Evolutionary conservation across 2,888 invertebrate species (phyloP).

Genomic region (Tubulanus polymorphus): DNA sequence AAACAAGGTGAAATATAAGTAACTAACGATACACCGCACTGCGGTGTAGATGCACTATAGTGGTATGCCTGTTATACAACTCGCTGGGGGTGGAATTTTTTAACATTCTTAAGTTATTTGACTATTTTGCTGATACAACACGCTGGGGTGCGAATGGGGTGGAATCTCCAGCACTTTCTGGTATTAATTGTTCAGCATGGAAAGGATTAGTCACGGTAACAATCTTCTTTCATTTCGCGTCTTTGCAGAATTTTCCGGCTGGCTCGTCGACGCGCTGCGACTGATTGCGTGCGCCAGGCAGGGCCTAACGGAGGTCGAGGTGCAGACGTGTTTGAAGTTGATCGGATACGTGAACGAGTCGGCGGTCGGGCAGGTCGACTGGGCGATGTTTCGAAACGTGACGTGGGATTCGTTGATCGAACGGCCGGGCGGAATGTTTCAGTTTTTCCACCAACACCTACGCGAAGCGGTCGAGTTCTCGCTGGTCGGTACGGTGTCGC

Average conservation of each 20-base stretch:
- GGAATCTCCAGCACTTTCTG: too few species aligned
- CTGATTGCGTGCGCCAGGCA: constrained; percentile 42
- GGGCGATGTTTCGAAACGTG: constrained; percentile 38
- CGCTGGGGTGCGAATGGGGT: too few species aligned
- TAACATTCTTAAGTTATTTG: too few species aligned
- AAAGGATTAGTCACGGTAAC: too few species aligned
- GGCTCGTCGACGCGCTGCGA: constrained; percentile 47
- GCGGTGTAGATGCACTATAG: too few species aligned
- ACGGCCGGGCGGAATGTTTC: constrained; percentile 36
- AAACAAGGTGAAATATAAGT: too few species aligned
- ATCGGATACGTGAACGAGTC: constrained; percentile 40
- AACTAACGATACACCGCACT: too few species aligned
- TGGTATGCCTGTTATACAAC: too few species aligned
- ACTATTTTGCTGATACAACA: too few species aligned
- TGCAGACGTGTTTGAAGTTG: constrained; percentile 32
- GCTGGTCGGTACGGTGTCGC: constrained; percentile 34
- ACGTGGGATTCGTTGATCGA: constrained; percentile 32
- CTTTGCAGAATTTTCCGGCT: constrained; percentile 39
- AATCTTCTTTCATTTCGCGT: too few species aligned
- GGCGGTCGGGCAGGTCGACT: constrained; percentile 39
- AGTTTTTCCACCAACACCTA: constrained; percentile 38
- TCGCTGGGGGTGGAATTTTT: too few species aligned
- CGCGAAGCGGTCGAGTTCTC: constrained; percentile 31
- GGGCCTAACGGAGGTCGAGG: constrained; percentile 40
- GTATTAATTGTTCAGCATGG: too few species aligned